phyloP scores from a whole-genome alignment of 2,888 invertebrate genomes.

The Drosophila stalkeri region DNA sequence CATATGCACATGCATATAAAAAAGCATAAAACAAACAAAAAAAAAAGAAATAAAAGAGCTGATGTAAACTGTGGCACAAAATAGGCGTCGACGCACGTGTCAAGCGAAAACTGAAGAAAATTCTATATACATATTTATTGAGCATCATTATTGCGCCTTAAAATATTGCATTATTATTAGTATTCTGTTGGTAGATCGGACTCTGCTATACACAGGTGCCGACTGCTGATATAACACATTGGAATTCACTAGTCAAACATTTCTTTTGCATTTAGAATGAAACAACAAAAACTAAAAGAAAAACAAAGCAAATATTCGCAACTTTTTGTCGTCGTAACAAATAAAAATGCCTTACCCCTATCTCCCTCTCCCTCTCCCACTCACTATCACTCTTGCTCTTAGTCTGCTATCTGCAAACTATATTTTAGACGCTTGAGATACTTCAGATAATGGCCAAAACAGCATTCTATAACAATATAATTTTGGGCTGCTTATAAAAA shows the following conservation, averaged over 20 bases:
- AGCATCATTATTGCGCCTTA: background rate
- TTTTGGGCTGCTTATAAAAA: conserved; percentile 23
- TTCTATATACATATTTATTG: background rate
- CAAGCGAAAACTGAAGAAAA: background rate
- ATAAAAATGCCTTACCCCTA: conserved; percentile 14
- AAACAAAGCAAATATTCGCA: conserved; percentile 42
- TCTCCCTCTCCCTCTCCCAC: background rate
- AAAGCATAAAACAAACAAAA: background rate
- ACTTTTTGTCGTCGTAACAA: conserved; percentile 37
- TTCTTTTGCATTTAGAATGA: conserved; percentile 20
- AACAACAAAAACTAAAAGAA: conserved; percentile 5
- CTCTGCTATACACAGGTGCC: conserved; percentile 2
- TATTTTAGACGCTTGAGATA: conserved; percentile 43
- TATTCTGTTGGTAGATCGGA: conserved; percentile 13
- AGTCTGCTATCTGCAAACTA: conserved; percentile 18
- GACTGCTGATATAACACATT: conserved; percentile 34
- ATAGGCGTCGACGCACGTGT: conserved; percentile 4
- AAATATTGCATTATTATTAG: background rate
- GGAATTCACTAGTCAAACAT: conserved; percentile 54
- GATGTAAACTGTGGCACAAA: background rate
- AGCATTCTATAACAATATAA: conserved; percentile 47
- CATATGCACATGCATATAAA: background rate
- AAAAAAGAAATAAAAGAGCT: conserved; percentile 1
- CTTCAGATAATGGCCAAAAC: conserved; percentile 52
- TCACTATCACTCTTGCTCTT: background rate